phyloP scores from a whole-genome alignment of 2,888 invertebrate species.

The Tribolium freemani region DNA sequence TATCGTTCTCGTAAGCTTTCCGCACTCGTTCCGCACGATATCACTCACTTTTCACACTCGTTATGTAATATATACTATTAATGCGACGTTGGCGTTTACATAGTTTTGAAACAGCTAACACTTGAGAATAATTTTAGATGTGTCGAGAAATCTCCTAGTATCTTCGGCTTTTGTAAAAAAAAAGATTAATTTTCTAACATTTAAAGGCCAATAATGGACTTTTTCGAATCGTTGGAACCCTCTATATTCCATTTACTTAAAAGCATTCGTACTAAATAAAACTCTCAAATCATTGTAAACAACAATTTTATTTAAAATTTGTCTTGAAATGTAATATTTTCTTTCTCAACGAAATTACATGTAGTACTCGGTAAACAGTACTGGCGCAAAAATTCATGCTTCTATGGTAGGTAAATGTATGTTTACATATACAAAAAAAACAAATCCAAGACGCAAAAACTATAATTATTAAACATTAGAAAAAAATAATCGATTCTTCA shows the following conservation, averaged over 20 bases:
- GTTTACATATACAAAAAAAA: conserved; percentile 9
- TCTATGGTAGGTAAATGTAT: conserved; percentile 1
- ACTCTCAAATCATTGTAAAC: conserved; percentile 20
- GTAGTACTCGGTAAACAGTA: background rate
- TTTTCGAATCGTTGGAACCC: too few species aligned
- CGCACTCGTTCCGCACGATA: too few species aligned
- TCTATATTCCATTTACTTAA: background rate
- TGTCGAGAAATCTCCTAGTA: too few species aligned
- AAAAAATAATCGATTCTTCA: conserved; percentile 26
- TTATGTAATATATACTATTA: too few species aligned
- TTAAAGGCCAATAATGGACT: too few species aligned
- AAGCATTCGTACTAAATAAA: background rate
- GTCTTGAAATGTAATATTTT: conserved; percentile 28
- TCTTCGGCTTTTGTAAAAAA: too few species aligned
- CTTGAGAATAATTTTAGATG: too few species aligned
- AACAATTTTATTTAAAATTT: conserved; percentile 36
- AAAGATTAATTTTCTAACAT: too few species aligned
- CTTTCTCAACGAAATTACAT: conserved; percentile 3
- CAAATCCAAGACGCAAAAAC: conserved; percentile 12
- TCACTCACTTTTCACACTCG: too few species aligned
- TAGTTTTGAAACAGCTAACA: too few species aligned
- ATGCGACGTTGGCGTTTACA: too few species aligned
- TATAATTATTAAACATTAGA: conserved; percentile 29
- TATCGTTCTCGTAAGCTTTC: too few species aligned
- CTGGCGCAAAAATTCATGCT: conserved; percentile 19